Percentiles rank a stretch among this genome's conserved stretches.
Evolutionary conservation across 2,113 vertebrate species (phyloP).

Genomic region (Etheostoma spectabile): DNA sequence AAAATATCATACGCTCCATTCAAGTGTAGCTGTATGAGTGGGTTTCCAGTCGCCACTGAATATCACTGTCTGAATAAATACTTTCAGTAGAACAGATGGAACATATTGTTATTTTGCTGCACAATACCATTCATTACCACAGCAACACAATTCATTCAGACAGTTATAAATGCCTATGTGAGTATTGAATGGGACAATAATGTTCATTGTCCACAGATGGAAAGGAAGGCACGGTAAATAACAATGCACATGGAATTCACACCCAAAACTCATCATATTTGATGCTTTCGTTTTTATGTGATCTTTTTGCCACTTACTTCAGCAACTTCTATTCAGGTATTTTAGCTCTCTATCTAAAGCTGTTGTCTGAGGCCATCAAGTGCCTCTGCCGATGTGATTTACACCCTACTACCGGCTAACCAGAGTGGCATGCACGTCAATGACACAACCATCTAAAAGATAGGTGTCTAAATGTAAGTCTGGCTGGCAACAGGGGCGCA

Average conservation of each 20-base stretch:
- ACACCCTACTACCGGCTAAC: constrained; percentile 55
- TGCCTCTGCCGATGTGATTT: constrained; percentile 55
- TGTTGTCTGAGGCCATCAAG: constrained; percentile 38
- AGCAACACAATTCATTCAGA: constrained; percentile 29
- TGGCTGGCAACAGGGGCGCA: constrained; percentile 63
- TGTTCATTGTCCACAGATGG: constrained; percentile 9
- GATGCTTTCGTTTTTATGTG: constrained; percentile 16
- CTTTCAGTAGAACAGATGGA: constrained; percentile 43
- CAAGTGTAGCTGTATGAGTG: constrained; percentile 46
- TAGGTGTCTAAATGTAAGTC: constrained; percentile 53
- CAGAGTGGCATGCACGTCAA: constrained; percentile 42
- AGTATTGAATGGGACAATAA: constrained; percentile 50
- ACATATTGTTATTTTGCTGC: constrained; percentile 33
- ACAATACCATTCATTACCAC: constrained; percentile 40
- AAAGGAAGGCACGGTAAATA: not conserved
- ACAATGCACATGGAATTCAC: not conserved
- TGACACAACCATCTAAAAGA: constrained; percentile 54
- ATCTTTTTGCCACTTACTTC: constrained; percentile 50
- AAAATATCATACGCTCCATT: constrained; percentile 57
- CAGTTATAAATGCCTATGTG: constrained; percentile 24
- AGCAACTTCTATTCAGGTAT: not conserved
- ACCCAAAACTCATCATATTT: not conserved
- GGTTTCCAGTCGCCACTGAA: constrained; percentile 47
- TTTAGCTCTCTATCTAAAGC: constrained; percentile 8
- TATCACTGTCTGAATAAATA: constrained; percentile 23